Evolutionary conservation across 2,888 invertebrate genomes (phyloP), one percentile per base, ranked within the genome.

Genomic region (Leptothorax acervorum): DNA sequence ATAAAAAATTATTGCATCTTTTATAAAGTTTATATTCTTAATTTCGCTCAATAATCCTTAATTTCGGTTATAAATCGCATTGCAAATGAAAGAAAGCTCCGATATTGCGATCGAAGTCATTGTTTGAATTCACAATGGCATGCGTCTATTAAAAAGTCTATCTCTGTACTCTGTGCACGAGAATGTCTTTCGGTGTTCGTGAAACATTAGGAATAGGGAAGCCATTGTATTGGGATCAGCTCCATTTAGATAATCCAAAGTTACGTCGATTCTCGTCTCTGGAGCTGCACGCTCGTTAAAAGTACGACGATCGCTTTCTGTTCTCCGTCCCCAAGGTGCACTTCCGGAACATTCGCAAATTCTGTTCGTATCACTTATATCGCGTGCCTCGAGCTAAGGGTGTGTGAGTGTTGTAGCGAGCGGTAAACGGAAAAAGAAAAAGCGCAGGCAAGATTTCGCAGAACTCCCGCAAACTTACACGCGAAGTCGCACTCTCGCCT

Each of bases 201-300:
- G 3, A 60, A 73, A 39, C 68, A 79, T 83, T 70, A 76, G 42
- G 31, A 73, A 60, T 48, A 48, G 48, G 39, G 48, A 60, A 81
- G 18, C 60, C 62, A 68, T 79, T 83, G 81, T 88, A 88, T 89
- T 87, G 89, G 87, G 83, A 89, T 89, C 86, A 76, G 83, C 57
- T 45, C 89, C 85, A 89, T 88, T 83, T 81, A 85, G 88, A 88
- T 88, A 89, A 88, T 88, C 88, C 53, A 55, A 71, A 79, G 70
- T 81, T 81, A 84, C 71, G 51, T 70, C 81, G 45, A 70, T 81
- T 63, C 70, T 42, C 65, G 70, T 73, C 48, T 81, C 62, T 39
- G 6, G 71, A 81, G 35, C 42, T 71, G 65, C 63, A 45, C 79
- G n/a, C 65, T 57, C 66, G 79, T 79, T 83, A 79, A 79, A 78